These are phyloP conservation scores for Matsumyia berberina DNA, from an alignment of 2,888 invertebrate genomes.

Conservation along the genomic window DNA sequence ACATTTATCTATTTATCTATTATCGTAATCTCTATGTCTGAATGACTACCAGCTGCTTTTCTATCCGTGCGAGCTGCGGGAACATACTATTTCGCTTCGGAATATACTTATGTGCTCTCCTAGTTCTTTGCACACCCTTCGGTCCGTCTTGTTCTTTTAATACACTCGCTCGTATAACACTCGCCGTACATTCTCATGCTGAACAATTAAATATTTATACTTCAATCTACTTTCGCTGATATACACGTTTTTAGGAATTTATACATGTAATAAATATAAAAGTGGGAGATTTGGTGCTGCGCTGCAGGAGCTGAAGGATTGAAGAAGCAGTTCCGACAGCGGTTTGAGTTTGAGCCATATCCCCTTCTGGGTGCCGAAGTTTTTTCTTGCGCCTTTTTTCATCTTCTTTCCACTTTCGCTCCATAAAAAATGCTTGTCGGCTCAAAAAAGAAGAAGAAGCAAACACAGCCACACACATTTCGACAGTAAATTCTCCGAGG, in stretches of 20 bases:
- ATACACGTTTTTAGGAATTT: conserved; percentile 78
- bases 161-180: conserved; percentile 49
- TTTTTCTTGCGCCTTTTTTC: conserved; percentile 9
- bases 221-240: conserved; percentile 78
- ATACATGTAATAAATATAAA: conserved; percentile 79
- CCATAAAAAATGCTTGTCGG: conserved; percentile 45
- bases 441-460: conserved; percentile 50
- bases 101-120: conserved; percentile 1
- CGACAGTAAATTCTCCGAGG: conserved; percentile 56
- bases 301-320: conserved; percentile 70
- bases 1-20: conserved; percentile 51
- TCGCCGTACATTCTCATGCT: conserved; percentile 56
- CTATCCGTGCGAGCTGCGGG: conserved; percentile 19
- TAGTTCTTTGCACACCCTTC: conserved; percentile 17
- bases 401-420: conserved; percentile 36
- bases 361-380: conserved; percentile 38
- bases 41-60: conserved; percentile 57
- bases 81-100: conserved; percentile 51
- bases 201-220: conserved; percentile 78
- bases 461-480: conserved; percentile 50
- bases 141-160: conserved; percentile 33
- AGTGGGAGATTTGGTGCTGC: conserved; percentile 67
- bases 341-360: conserved; percentile 27
- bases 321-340: conserved; percentile 49
- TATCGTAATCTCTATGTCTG: conserved; percentile 48